Evolutionary conservation across 2,113 vertebrate genomes (phyloP).

Genomic region (Lasiurus borealis): DNA sequence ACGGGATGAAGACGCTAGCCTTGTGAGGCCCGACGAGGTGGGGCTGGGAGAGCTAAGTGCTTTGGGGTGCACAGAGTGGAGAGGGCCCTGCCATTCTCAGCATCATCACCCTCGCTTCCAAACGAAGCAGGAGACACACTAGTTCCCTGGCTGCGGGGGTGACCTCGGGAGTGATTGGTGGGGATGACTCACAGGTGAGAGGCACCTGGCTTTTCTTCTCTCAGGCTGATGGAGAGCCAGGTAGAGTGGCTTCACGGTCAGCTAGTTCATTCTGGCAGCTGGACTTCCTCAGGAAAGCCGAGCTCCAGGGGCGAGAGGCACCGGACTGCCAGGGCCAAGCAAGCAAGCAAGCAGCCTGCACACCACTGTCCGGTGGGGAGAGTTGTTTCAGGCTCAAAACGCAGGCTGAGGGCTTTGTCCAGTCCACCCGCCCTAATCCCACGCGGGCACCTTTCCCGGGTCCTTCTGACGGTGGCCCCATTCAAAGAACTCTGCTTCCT

Average conservation of each 20-base stretch:
- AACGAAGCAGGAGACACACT: slow-evolving; percentile 15
- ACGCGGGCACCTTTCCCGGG: not conserved
- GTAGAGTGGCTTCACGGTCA: not conserved
- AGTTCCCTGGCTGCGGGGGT: not conserved
- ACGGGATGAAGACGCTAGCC: not conserved
- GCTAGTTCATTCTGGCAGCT: not conserved
- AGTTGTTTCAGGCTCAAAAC: fast-evolving
- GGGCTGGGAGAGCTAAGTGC: not conserved
- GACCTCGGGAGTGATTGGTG: slow-evolving; percentile 46
- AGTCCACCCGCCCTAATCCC: not conserved
- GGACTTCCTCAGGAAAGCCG: slow-evolving; percentile 22
- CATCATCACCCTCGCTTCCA: not conserved
- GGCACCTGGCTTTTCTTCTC: slow-evolving; percentile 69
- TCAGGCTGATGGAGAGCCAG: not conserved
- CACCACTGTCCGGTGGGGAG: not conserved
- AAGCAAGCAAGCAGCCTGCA: not conserved
- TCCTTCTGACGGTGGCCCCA: not conserved
- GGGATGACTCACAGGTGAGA: not conserved
- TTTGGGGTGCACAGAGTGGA: fast-evolving
- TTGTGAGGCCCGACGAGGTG: fast-evolving
- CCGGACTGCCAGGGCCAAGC: not conserved
- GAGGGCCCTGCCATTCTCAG: no score
- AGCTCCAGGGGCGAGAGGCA: not conserved
- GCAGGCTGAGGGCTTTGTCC: not conserved
- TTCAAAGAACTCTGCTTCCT: slow-evolving; percentile 33